These are phyloP conservation scores for Plotosus lineatus DNA, from an alignment of 2,113 vertebrate species.

Conservation along the genomic window DNA sequence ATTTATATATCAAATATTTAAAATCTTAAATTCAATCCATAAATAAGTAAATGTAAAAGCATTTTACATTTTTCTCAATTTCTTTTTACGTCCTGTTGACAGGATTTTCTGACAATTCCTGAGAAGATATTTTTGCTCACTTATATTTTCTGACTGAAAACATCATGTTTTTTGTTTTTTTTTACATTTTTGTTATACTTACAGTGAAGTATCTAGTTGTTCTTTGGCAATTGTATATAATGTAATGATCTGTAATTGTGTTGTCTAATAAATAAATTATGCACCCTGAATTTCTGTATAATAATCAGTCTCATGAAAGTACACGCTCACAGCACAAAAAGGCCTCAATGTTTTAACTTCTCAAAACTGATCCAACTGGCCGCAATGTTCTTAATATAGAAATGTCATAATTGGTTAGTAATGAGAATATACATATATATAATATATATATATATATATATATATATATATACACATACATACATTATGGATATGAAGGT, in stretches of 20 bases:
- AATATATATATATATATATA: too few species aligned
- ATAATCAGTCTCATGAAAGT: not conserved
- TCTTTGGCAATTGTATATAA: slow-evolving; percentile 3
- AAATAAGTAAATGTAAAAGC: too few species aligned
- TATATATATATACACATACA: too few species aligned
- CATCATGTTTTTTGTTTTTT: not conserved
- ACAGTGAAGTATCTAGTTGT: not conserved
- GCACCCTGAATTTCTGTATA: not conserved
- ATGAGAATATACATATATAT: too few species aligned
- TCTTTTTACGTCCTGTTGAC: slow-evolving; percentile 24
- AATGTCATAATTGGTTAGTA: too few species aligned
- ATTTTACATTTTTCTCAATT: not conserved
- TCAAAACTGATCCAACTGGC: not conserved
- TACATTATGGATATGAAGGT: too few species aligned
- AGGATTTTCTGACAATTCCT: slow-evolving; percentile 66
- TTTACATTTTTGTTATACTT: slow-evolving; percentile 15
- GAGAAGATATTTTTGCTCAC: slow-evolving; percentile 59
- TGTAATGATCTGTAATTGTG: not conserved
- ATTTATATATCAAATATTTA: not conserved
- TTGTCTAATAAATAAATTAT: slow-evolving; percentile 33
- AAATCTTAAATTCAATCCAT: too few species aligned
- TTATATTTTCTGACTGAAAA: slow-evolving; percentile 39
- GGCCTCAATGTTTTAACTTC: not conserved
- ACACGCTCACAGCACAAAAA: not conserved
- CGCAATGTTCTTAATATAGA: too few species aligned